Conservation (phyloP, 1,140 invertebrate genomes). For the Drosophila repleta region DNA sequence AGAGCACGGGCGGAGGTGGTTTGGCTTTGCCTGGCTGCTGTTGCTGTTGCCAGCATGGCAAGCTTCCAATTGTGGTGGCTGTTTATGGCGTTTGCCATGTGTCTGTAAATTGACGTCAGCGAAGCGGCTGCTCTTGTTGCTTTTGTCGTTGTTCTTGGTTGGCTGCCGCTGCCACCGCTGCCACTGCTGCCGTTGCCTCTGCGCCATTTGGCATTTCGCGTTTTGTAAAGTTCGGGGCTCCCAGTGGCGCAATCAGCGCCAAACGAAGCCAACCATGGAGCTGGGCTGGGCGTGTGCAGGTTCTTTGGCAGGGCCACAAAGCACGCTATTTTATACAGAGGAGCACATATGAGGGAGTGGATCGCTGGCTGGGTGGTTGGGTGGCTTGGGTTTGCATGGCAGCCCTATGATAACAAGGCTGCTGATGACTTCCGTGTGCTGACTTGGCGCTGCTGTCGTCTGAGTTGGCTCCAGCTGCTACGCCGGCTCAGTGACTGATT, state of each 20-base stretch:
- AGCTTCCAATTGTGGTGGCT: constrained; percentile 79
- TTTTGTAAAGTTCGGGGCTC: constrained; percentile 65
- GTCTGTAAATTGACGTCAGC: constrained; percentile 75
- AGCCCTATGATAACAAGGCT: constrained; percentile 72
- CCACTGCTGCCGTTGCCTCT: constrained; percentile 7
- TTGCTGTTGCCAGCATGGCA: constrained; percentile 64
- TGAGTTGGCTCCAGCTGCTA: constrained; percentile 31
- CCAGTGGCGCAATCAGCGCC: constrained; percentile 77
- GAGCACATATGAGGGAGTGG: constrained; percentile 11
- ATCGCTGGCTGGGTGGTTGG: neutral
- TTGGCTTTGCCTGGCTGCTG: constrained; percentile 7
- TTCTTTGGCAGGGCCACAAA: constrained; percentile 62
- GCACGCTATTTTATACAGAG: constrained; percentile 74
- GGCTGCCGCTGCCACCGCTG: too few relatives aligned
- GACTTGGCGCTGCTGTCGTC: constrained; percentile 66
- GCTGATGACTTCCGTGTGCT: constrained; percentile 76
- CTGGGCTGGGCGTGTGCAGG: constrained; percentile 53
- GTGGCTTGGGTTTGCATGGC: constrained; percentile 1
- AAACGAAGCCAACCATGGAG: constrained; percentile 51
- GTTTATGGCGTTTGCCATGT: constrained; percentile 79
- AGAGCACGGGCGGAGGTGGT: neutral
- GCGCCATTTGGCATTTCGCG: constrained; percentile 65
- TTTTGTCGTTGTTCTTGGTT: constrained; percentile 18
- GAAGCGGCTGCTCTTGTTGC: neutral
- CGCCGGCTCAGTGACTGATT: constrained; percentile 25